phyloP scores from a whole-genome alignment of 92 coral and sea anemone species.

The Virgularia gustaviana region DNA sequence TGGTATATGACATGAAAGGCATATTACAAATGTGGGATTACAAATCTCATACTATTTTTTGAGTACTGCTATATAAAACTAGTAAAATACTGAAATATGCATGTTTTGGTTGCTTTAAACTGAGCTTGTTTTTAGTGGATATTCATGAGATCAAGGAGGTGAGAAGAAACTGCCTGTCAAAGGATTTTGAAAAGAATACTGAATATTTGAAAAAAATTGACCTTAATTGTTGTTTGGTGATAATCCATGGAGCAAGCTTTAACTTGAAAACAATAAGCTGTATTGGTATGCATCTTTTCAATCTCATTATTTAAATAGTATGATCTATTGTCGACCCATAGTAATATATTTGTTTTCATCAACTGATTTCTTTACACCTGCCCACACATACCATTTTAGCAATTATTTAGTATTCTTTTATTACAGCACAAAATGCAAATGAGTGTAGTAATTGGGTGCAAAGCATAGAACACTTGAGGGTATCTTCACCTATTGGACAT shows the following conservation, averaged over 20 bases:
- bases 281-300: slow-evolving; percentile 60
- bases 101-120: no score
- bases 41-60: no score
- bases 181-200: slow-evolving; percentile 87
- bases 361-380: no score
- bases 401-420: background rate
- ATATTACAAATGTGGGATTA: no score
- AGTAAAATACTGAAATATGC: no score
- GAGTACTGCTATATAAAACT: no score
- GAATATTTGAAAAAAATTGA: slow-evolving; percentile 74
- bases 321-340: background rate
- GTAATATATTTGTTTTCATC: no score
- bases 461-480: slow-evolving; percentile 75
- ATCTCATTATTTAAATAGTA: background rate
- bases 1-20: no score
- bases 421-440: slow-evolving; percentile 77
- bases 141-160: slow-evolving; percentile 90
- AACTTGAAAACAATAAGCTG: slow-evolving; percentile 85
- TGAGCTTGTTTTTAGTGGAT: no score
- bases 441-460: slow-evolving; percentile 93
- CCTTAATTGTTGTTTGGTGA: slow-evolving; percentile 85
- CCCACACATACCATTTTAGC: no score
- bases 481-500: no score
- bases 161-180: slow-evolving; percentile 83
- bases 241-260: slow-evolving; percentile 85